A percentile compares a stretch with the other conserved stretches of the same genome.
Evolutionary conservation across 2,888 invertebrate species (phyloP).

Genomic region (Carpatolechia fugitivella): DNA sequence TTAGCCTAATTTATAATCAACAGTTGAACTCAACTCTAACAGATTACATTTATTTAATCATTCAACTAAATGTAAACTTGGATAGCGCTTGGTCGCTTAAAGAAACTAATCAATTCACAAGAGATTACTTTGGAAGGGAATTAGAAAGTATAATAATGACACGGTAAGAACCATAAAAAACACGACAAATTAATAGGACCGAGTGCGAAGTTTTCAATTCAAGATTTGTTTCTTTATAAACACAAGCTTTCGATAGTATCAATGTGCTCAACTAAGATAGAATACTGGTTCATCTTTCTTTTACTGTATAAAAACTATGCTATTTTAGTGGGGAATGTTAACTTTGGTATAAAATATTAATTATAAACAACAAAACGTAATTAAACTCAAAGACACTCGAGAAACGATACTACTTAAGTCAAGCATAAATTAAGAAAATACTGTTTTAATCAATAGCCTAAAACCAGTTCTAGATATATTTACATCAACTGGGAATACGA

Average conservation of each 20-base stretch:
- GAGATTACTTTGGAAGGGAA: background rate
- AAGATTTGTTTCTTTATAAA: background rate
- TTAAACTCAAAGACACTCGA: conserved; percentile 69
- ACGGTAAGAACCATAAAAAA: too few species aligned
- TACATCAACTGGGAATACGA: conserved; percentile 60
- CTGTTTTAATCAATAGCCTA: conserved; percentile 70
- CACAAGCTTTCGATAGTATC: conserved; percentile 32
- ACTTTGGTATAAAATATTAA: conserved; percentile 84
- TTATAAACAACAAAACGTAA: conserved; percentile 76
- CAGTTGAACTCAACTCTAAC: conserved; percentile 67
- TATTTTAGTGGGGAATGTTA: conserved; percentile 84
- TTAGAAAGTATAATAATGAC: background rate
- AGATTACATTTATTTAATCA: conserved; percentile 67
- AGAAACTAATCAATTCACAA: background rate
- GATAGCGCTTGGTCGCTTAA: conserved; percentile 30
- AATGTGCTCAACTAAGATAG: conserved; percentile 52
- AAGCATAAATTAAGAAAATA: conserved; percentile 77
- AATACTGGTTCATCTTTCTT: conserved; percentile 49
- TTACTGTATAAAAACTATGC: conserved; percentile 52
- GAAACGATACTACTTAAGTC: conserved; percentile 69
- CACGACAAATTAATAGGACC: too few species aligned
- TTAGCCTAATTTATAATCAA: conserved; percentile 44
- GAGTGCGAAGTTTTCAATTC: background rate
- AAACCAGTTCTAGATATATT: conserved; percentile 62
- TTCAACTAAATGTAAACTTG: conserved; percentile 65